Evolutionary conservation across 2,888 invertebrate genomes (phyloP), one percentile per base, ranked within the genome.

Genomic region (Drosophila subsilvestris): DNA sequence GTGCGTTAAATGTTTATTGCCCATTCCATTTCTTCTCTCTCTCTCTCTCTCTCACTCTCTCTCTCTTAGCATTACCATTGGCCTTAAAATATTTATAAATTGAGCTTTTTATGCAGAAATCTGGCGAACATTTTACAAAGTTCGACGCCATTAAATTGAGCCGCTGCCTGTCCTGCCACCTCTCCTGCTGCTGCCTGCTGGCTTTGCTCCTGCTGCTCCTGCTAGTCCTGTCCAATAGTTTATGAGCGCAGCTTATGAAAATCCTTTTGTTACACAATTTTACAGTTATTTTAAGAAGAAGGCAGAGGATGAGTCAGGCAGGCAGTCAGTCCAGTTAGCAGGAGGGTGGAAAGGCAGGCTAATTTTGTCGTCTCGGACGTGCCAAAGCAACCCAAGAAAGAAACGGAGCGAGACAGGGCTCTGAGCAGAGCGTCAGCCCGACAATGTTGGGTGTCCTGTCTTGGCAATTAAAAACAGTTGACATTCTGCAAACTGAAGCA

Each of bases 221-320:
- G 29, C 17, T 53, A 51, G 20, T 43, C 47, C 50, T 29, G 43
- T 50, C 59, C 78, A 86, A 86, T 84, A 84, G 84, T 84, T 84
- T 86, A 84, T 84, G 86, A 80, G 81, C 80, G 65, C 51, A 84
- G 86, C 84, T 84, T 84, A 84, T 84, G 86, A 84, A 84, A 84
- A 85, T 86, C 86, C 87, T 86, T 85, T 85, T 85, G 87, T 85
- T 86, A 86, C 86, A 85, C 84, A 85, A 80, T 86, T 83, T 83
- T 80, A 86, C 82, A 83, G 82, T 83, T 86, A 86, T 83, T 83
- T 77, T 83, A 80, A 79, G 83, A 44, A 45, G 49, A 20, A 25
- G 37, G n/a, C 45, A 42, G 12, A 17, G 68, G 50, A 10, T 20
- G 72, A 9, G 25, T 6, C 5, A 4, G 25, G 25, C 1, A 25